Percentiles rank a stretch among this genome's conserved stretches.
These are phyloP conservation scores for Bergia puertoricense DNA, from an alignment of 92 coral and sea anemone species.

Conservation along the genomic window DNA sequence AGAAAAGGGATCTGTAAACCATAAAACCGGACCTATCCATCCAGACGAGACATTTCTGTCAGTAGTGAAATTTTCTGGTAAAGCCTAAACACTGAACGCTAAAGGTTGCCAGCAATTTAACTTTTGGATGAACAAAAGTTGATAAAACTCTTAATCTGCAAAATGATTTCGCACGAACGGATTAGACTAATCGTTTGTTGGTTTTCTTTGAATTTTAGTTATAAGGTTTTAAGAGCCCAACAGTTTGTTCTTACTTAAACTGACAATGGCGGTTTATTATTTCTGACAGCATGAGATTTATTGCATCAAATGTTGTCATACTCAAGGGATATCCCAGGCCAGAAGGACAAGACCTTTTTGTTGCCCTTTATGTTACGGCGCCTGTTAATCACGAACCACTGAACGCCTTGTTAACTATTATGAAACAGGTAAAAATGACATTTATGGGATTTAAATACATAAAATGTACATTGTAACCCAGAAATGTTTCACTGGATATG, in stretches of 20 bases:
- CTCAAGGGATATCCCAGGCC: slow-evolving; percentile 21
- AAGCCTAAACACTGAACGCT: no score
- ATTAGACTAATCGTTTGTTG: not conserved
- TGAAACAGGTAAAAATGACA: slow-evolving; percentile 1
- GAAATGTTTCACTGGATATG: not conserved
- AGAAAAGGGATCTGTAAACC: no score
- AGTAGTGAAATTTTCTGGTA: no score
- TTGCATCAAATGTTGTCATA: slow-evolving; percentile 4
- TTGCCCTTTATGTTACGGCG: slow-evolving; percentile 4
- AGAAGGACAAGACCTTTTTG: slow-evolving; percentile 8
- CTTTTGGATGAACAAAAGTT: no score
- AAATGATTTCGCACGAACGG: not conserved
- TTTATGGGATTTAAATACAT: not conserved
- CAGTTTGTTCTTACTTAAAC: no score
- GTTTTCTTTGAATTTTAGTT: not conserved
- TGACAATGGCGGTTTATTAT: not conserved
- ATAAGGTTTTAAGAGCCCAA: not conserved
- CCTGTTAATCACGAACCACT: not conserved
- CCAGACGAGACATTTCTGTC: no score
- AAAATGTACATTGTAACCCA: not conserved
- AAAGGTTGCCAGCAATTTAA: no score
- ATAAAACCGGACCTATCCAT: no score
- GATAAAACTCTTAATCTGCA: no score
- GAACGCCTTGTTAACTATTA: slow-evolving; percentile 2
- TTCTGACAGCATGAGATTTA: slow-evolving; percentile 1